Base-by-base conservation (phyloP, 2,113 vertebrate species). In the Patagioenas fasciata region DNA sequence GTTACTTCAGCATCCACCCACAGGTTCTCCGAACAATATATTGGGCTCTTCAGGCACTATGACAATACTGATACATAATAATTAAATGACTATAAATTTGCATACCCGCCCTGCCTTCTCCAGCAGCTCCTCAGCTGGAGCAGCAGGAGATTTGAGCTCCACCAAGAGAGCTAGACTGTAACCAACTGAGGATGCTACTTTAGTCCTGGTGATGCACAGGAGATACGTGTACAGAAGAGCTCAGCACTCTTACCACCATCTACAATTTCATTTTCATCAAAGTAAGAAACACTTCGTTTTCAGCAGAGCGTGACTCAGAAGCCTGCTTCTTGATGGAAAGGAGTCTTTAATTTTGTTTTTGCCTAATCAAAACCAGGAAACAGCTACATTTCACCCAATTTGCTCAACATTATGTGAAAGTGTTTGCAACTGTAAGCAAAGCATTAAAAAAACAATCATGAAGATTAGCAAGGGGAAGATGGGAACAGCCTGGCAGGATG, bases 1-100 rank as follows among this genome's bases (percentile, higher is more conserved):
- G 61, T 91, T 94, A 80, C 85, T 95, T 96, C 94, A 94, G 81
- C 70, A 93, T 62, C 78, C 54, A 0, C 94, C 93, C 86, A 91
- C 92, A 84, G 50, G 61, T 86, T 89, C 86, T 89, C 73, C 0
- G 1, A 96, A 92, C 70, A 92, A 87, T 91, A 75, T 65, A 77
- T 31, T 57, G 62, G 81, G 57, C 79, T 96, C 86, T 95, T 95
- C 72, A 89, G 89, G 89, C 89, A 81, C 42, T 73, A 3, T 82
- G 84, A 89, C 89, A 95, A 82, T 77, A 72, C 29, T 40, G 34
- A 89, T 82, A 85, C n/a, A 65, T 81, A 81, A 50, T 81, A 94
- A 94, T 91, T 75, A 79, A 16, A 61, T 81, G 91, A 86, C 48
- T 86, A 42, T 12, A 67, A 11, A 78, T 92, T 92, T 87, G 73